Conservation (phyloP, 37 sponge, comb jelly and placozoan genomes). For the Mnemiopsis leidyi region DNA sequence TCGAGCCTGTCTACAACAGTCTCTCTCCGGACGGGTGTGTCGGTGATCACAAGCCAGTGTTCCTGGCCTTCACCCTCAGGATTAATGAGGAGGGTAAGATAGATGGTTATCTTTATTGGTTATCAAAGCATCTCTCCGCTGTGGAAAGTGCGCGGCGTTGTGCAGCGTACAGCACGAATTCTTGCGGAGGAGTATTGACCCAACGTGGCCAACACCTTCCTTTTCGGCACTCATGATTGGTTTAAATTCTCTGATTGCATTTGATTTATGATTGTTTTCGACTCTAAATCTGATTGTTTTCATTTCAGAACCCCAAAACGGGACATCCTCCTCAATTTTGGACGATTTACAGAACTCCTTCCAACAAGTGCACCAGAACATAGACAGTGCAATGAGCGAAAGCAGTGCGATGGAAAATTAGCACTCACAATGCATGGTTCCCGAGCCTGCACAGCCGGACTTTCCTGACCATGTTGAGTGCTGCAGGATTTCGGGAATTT, state of each 20-base stretch:
- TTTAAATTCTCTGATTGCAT: too few relatives aligned
- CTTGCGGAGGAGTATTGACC: too few relatives aligned
- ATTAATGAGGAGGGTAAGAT: constrained; percentile 52
- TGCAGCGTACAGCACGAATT: too few relatives aligned
- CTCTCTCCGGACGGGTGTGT: constrained; percentile 63
- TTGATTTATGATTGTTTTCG: background rate
- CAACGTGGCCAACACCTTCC: too few relatives aligned
- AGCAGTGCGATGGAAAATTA: background rate
- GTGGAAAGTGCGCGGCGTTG: too few relatives aligned
- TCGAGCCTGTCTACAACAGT: constrained; percentile 60
- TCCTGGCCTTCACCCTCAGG: constrained; percentile 31
- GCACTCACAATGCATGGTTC: background rate
- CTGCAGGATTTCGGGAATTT: background rate
- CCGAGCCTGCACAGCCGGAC: background rate
- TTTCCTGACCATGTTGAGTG: background rate
- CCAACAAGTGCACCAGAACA: constrained; percentile 59
- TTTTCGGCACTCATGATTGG: too few relatives aligned
- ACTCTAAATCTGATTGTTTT: background rate
- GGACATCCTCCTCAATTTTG: background rate
- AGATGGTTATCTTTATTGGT: background rate
- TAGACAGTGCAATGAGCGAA: constrained; percentile 26
- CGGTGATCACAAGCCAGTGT: constrained; percentile 55
- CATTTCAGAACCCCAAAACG: constrained; percentile 46
- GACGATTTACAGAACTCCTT: constrained; percentile 53
- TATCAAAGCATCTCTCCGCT: too few relatives aligned